Evolutionary conservation across 2,113 vertebrate species (phyloP).

Genomic region (Brevimyrus niger): DNA sequence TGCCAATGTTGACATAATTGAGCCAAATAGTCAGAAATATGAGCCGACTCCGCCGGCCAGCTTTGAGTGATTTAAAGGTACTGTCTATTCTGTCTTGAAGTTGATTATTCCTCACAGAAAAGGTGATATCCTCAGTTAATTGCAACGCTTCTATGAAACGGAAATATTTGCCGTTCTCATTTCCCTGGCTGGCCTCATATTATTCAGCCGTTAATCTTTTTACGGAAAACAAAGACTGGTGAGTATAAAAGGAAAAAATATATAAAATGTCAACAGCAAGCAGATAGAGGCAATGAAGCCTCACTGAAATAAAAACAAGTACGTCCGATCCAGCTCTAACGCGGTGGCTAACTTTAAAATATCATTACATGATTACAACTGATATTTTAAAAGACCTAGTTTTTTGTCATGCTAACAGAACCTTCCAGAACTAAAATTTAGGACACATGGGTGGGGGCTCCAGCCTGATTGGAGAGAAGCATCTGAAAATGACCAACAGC

Average conservation of each 20-base stretch:
- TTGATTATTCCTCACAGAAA: not conserved
- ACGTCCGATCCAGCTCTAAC: not conserved
- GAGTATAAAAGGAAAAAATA: not conserved
- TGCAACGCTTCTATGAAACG: not conserved
- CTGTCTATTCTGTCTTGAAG: not conserved
- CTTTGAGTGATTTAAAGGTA: not conserved
- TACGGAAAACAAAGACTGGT: not conserved
- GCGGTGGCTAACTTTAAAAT: not conserved
- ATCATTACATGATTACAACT: not conserved
- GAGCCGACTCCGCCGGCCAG: not conserved
- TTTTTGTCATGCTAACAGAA: not conserved
- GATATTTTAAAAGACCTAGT: not conserved
- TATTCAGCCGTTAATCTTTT: not conserved
- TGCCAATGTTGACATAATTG: not conserved
- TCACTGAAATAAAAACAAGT: not conserved
- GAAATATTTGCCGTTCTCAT: not conserved
- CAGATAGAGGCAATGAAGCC: not conserved
- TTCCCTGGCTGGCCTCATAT: not conserved
- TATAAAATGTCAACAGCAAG: not conserved
- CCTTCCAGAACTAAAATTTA: not conserved
- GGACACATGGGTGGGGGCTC: not conserved
- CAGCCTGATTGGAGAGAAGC: not conserved
- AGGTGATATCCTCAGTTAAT: constrained; percentile 12
- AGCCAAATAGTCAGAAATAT: not conserved
- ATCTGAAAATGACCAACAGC: not conserved